Conservation (phyloP, 2,113 vertebrate species). For the Telmatochromis sp. region DNA sequence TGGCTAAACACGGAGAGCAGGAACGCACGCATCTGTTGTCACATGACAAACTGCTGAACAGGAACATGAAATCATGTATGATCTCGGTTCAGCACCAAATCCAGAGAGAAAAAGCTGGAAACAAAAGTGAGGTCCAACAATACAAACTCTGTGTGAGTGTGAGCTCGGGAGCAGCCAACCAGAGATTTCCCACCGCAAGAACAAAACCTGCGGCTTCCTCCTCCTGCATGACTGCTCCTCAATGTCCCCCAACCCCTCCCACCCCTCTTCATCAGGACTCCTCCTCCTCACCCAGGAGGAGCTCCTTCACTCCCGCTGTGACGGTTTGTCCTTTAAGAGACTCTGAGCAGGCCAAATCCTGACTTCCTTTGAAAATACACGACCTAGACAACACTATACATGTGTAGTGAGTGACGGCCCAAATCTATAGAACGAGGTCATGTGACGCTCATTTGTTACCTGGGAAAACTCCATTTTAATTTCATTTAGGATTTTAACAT, state of each 20-base stretch:
- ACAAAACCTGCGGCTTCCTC: constrained; percentile 63
- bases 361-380: background rate
- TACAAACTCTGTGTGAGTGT: background rate
- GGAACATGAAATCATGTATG: background rate
- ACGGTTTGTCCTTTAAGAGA: constrained; percentile 13
- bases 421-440: background rate
- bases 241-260: constrained; percentile 22
- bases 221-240: constrained; percentile 64
- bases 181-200: constrained; percentile 62
- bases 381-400: background rate
- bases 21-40: background rate
- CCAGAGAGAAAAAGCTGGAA: background rate
- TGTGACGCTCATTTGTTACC: background rate
- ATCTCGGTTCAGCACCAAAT: background rate
- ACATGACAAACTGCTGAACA: background rate
- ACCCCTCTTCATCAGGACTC: background rate
- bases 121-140: constrained; percentile 39
- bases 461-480: background rate
- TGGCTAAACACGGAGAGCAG: background rate
- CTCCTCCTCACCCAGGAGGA: constrained; percentile 19
- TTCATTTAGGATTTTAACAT: background rate
- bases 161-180: constrained; percentile 52
- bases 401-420: background rate
- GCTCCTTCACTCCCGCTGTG: constrained; percentile 39
- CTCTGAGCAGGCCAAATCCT: background rate